Conservation (phyloP, 35 echinoderm and acorn worm genomes). For the Ophiothrix spiculata region DNA sequence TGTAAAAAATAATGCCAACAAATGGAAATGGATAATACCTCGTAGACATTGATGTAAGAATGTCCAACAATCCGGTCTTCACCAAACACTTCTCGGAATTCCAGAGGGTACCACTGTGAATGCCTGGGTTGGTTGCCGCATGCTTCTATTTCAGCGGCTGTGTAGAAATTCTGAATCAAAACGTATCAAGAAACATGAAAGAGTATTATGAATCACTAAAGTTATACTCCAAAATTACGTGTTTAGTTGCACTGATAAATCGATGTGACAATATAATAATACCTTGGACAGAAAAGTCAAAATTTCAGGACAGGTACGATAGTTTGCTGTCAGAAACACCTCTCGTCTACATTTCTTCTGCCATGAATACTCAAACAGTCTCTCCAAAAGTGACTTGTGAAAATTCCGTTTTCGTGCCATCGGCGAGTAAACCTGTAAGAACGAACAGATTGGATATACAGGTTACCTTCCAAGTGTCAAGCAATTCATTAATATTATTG, state of each 20-base stretch:
- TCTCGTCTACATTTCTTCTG: slow-evolving; percentile 12
- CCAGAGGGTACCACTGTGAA: slow-evolving; percentile 57
- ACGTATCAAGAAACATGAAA: neutral
- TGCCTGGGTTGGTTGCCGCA: slow-evolving; percentile 1
- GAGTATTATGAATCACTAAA: too few species aligned
- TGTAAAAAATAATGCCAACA: too few species aligned
- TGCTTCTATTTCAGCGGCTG: slow-evolving; percentile 22
- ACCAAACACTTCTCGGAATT: slow-evolving; percentile 60
- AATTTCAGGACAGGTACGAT: slow-evolving; percentile 55
- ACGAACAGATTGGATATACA: too few species aligned
- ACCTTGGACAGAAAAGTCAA: slow-evolving; percentile 49
- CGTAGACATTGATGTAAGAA: slow-evolving; percentile 73
- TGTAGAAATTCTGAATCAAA: slow-evolving; percentile 20
- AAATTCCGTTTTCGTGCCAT: slow-evolving; percentile 41
- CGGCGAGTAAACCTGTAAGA: slow-evolving; percentile 54
- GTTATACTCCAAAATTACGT: too few species aligned
- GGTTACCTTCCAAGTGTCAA: too few species aligned
- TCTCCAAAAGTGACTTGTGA: slow-evolving; percentile 61
- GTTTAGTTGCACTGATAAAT: too few species aligned
- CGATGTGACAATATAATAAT: neutral
- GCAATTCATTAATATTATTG: neutral
- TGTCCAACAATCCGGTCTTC: slow-evolving; percentile 43
- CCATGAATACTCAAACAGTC: slow-evolving; percentile 42
- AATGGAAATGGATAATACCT: too few species aligned
- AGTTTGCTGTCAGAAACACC: slow-evolving; percentile 61